Evolutionary conservation across 2,113 vertebrate genomes (phyloP).

Genomic region (Rousettus leschenaultii): DNA sequence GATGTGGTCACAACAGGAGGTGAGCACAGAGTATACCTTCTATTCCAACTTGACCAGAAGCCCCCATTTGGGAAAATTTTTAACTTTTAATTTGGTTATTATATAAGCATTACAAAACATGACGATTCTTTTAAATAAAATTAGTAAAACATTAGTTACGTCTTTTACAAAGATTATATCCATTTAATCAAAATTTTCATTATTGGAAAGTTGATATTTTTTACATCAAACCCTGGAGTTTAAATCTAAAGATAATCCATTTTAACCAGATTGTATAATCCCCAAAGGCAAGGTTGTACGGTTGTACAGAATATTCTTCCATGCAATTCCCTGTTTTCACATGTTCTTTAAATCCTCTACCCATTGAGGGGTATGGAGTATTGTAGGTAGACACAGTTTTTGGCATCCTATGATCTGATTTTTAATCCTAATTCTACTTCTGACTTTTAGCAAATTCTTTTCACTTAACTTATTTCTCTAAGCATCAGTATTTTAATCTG

Average conservation of each 20-base stretch:
- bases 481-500: conserved; percentile 1
- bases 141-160: background rate
- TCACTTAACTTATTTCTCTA: conserved; percentile 29
- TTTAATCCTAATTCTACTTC: conserved; percentile 18
- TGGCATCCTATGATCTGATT: background rate
- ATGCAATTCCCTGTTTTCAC: background rate
- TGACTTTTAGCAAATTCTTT: conserved; percentile 27
- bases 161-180: background rate
- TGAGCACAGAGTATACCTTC: no score
- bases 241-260: background rate
- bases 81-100: background rate
- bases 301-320: background rate
- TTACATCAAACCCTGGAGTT: background rate
- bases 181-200: background rate
- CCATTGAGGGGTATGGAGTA: background rate
- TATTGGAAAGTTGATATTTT: conserved; percentile 12
- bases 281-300: background rate
- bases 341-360: background rate
- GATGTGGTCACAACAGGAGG: no score
- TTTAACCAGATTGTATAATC: background rate
- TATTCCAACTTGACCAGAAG: no score
- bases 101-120: background rate
- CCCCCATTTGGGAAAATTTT: background rate
- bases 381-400: background rate
- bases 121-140: background rate